Conservation (phyloP, 2,888 invertebrate species). For the Scotopteryx bipunctaria region DNA sequence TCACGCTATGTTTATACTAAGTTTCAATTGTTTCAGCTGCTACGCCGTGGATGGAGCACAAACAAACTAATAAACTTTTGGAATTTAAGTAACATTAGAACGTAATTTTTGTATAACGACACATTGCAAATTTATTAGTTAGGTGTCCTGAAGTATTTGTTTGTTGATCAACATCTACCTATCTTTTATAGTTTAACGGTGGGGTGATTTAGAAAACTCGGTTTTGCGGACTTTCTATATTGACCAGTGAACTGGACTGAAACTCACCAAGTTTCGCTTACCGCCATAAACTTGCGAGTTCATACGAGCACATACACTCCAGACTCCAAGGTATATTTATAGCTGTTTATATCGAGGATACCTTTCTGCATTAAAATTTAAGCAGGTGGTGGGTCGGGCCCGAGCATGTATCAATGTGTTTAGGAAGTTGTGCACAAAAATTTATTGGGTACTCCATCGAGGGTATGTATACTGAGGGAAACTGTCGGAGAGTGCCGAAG, state of each 20-base stretch:
- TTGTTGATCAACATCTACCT: too few species aligned
- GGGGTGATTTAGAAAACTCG: constrained; percentile 3
- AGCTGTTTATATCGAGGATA: constrained; percentile 27
- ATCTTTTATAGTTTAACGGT: too few species aligned
- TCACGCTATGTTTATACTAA: too few species aligned
- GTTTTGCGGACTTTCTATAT: constrained; percentile 32
- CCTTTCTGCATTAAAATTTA: constrained; percentile 43
- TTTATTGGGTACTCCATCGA: constrained; percentile 39
- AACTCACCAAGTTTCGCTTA: constrained; percentile 31
- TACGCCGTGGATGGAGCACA: too few species aligned
- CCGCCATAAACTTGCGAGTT: constrained; percentile 34
- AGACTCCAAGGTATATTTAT: constrained; percentile 24
- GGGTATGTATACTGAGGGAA: constrained; percentile 34
- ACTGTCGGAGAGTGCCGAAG: constrained; percentile 28
- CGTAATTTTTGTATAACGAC: too few species aligned
- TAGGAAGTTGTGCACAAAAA: constrained; percentile 41
- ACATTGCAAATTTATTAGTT: too few species aligned
- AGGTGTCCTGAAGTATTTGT: too few species aligned
- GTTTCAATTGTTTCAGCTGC: too few species aligned
- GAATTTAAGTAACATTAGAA: too few species aligned
- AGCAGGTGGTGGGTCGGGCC: constrained; percentile 39
- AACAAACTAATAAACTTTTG: too few species aligned
- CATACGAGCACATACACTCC: constrained; percentile 32
- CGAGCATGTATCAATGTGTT: constrained; percentile 42
- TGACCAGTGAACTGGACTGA: constrained; percentile 32